These are phyloP conservation scores for Catharus ustulatus DNA, from an alignment of 2,797 vertebrate species.

Conservation along the genomic window DNA sequence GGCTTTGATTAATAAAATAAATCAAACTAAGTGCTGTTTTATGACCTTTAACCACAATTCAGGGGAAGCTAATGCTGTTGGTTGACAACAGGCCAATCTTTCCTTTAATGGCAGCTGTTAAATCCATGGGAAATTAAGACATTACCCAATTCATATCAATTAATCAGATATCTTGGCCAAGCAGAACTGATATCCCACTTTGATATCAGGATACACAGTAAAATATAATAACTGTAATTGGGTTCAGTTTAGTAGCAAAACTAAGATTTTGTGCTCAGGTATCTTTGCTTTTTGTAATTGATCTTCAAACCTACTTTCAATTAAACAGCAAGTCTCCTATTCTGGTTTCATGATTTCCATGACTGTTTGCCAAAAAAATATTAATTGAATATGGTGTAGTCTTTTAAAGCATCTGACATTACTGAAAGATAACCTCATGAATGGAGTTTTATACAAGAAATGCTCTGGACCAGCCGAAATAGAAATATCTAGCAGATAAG, in stretches of 20 bases:
- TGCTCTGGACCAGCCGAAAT: not conserved
- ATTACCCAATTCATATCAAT: slow-evolving; percentile 59
- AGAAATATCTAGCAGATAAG: not conserved
- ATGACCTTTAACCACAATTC: slow-evolving; percentile 50
- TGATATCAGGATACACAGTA: not conserved
- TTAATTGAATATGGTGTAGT: not conserved
- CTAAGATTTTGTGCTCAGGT: not conserved
- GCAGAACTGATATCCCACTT: slow-evolving; percentile 30
- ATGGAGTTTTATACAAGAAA: not conserved
- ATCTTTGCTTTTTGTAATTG: not conserved
- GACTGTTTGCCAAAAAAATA: not conserved
- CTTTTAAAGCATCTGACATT: not conserved
- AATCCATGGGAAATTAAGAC: slow-evolving; percentile 38
- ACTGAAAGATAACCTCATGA: not conserved
- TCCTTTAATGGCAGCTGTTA: slow-evolving; percentile 52
- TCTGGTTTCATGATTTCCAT: not conserved
- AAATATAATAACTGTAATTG: slow-evolving; percentile 30
- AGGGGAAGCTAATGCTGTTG: slow-evolving; percentile 35
- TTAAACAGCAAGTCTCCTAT: not conserved
- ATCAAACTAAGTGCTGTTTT: slow-evolving; percentile 63
- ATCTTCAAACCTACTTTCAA: not conserved
- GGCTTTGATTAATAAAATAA: slow-evolving; percentile 63
- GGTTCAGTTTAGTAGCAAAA: not conserved
- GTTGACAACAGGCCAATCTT: slow-evolving; percentile 58
- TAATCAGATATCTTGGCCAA: slow-evolving; percentile 54